phyloP scores from a whole-genome alignment of 2,113 vertebrate species.

The Cygnus buccinator region DNA sequence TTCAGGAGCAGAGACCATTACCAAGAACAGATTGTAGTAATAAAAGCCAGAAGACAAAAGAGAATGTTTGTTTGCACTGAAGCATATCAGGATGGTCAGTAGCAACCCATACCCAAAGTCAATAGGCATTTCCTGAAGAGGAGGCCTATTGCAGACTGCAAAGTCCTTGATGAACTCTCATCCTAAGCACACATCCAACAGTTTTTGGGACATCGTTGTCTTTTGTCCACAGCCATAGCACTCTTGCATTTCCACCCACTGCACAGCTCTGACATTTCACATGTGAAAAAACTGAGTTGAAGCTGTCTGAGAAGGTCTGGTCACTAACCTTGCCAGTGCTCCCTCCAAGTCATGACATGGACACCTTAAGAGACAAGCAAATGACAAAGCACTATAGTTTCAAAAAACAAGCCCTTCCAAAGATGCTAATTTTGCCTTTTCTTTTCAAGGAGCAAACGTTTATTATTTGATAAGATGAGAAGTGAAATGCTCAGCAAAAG shows the following conservation, averaged over 20 bases:
- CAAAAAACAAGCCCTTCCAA: neutral
- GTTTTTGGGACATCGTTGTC: rapidly evolving
- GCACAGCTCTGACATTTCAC: neutral
- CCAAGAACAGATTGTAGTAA: neutral
- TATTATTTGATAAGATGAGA: neutral
- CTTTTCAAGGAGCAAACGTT: neutral
- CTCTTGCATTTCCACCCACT: neutral
- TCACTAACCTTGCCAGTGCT: neutral
- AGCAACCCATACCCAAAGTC: neutral
- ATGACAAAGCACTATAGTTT: neutral
- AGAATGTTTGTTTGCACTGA: neutral
- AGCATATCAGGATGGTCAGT: neutral
- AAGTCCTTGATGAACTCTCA: neutral
- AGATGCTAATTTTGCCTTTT: rapidly evolving
- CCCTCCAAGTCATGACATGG: neutral
- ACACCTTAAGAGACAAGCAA: neutral
- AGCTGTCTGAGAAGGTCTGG: neutral
- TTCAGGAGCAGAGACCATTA: neutral
- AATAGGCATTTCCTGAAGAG: neutral
- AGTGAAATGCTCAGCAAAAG: neutral
- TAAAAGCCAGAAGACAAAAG: neutral
- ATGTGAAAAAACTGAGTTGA: rapidly evolving
- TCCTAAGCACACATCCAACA: neutral
- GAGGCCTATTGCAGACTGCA: rapidly evolving
- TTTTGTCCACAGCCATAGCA: neutral